These are phyloP conservation scores for Brachyistius frenatus DNA, from an alignment of 2,113 vertebrate genomes.

Conservation along the genomic window DNA sequence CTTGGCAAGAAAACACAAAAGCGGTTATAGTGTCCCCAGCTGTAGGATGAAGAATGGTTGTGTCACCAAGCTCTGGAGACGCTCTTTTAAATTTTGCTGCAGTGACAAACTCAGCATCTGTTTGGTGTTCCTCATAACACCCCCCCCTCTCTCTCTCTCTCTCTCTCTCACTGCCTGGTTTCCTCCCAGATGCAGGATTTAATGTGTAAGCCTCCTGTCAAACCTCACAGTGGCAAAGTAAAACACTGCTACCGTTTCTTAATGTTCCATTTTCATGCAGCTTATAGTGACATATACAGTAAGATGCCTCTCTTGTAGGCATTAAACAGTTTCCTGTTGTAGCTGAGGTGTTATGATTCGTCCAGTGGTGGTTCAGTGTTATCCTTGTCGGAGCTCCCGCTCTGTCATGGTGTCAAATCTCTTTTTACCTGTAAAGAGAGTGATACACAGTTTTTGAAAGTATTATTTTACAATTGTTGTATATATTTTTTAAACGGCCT, in stretches of 20 bases:
- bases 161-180: slow-evolving; percentile 13
- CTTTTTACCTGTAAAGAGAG: neutral
- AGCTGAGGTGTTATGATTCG: too few species aligned
- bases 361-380: too few species aligned
- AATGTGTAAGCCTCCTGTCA: slow-evolving; percentile 51
- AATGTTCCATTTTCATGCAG: slow-evolving; percentile 56
- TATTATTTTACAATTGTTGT: neutral
- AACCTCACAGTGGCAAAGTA: slow-evolving; percentile 7
- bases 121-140: slow-evolving; percentile 59
- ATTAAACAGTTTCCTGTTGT: too few species aligned
- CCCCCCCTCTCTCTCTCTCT: slow-evolving; percentile 1
- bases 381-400: neutral
- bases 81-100: slow-evolving; percentile 68
- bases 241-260: slow-evolving; percentile 44
- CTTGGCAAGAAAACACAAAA: slow-evolving; percentile 65
- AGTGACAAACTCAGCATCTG: slow-evolving; percentile 79
- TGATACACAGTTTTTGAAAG: neutral
- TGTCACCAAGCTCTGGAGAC: slow-evolving; percentile 66
- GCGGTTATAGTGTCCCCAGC: slow-evolving; percentile 69
- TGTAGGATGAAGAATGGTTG: slow-evolving; percentile 72
- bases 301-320: slow-evolving; percentile 6
- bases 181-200: slow-evolving; percentile 47
- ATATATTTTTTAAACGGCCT: neutral
- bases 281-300: slow-evolving; percentile 33
- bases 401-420: neutral